Evolutionary conservation across 2,797 vertebrate genomes (phyloP), one percentile per base, ranked within the genome.

Genomic region (Kryptolebias ocellatus): DNA sequence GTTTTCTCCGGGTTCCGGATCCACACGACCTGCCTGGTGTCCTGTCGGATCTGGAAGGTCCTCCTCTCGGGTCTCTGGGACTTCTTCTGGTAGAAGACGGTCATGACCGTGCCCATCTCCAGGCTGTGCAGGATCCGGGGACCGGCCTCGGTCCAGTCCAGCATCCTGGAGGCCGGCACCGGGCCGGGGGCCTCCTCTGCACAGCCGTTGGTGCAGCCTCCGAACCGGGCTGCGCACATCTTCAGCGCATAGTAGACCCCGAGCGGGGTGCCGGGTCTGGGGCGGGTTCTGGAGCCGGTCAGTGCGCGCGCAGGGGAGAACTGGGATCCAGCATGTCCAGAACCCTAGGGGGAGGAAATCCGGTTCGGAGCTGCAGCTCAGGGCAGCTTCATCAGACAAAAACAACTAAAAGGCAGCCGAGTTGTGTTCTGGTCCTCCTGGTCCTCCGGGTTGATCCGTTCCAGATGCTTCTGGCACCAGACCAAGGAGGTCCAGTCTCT

Each of bases 61-160:
- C 94, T 94, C 54, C 95, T 90, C 87, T 96, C 95, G 0, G 95
- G 95, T 53, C 94, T 81, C 88, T 96, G 95, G 0, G 95, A 95
- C 64, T 96, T 96, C 83, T 96, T 96, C 90, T 95, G 95, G 78
- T 95, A 95, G 91, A 95, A 96, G 39, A 96, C 31, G 11, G 95
- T 95, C 90, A 96, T 92, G 29, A 95, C 94, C 0, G 95, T 94
- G 49, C 95, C 95, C 68, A 92, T 89, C 87, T 95, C 95, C 86
- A 96, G 87, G 85, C 92, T 92, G 80, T 90, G 91, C 49, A 95
- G 92, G 81, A 92, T 79, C 57, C 89, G 90, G 17, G 88, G 58
- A 11, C 87, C 87, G 17, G 90, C 86, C 72, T 94, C 92, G 1
- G 87, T 84, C 86, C 94, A 89, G 87, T 94, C 94, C 83, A 80